These are phyloP conservation scores for Xenopus tropicalis DNA, from an alignment of 2,113 vertebrate genomes.

Conservation along the genomic window DNA sequence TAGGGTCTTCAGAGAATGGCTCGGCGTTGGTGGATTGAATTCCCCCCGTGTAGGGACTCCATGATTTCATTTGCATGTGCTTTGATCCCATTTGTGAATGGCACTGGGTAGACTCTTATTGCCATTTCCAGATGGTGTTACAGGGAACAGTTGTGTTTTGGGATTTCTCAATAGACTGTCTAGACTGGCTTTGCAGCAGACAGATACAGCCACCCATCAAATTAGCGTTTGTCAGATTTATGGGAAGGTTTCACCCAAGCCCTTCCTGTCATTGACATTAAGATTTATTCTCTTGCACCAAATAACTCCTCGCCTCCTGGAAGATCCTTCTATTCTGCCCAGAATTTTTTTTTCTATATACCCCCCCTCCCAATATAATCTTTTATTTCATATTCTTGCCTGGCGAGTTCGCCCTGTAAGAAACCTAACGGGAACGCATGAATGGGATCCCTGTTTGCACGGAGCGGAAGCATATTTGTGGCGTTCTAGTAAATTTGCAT, in stretches of 20 bases:
- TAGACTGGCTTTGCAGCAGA: slow-evolving; percentile 98
- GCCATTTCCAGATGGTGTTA: slow-evolving; percentile 98
- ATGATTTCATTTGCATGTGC: slow-evolving; percentile 77
- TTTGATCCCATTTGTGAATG: slow-evolving; percentile 90
- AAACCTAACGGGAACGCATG: too few species aligned
- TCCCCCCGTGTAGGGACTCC: slow-evolving; percentile 78
- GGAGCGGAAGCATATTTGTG: not conserved
- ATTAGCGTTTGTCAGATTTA: slow-evolving; percentile 99
- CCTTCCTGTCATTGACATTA: slow-evolving; percentile 95
- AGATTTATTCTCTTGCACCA: slow-evolving; percentile 85
- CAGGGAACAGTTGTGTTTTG: slow-evolving; percentile 91
- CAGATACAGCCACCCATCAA: slow-evolving; percentile 99
- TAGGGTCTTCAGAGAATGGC: slow-evolving; percentile 76
- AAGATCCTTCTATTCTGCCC: not conserved
- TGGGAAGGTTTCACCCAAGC: slow-evolving; percentile 97
- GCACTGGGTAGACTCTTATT: slow-evolving; percentile 85
- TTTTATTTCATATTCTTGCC: slow-evolving; percentile 1
- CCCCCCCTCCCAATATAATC: too few species aligned
- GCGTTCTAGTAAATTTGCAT: slow-evolving; percentile 61
- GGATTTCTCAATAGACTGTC: slow-evolving; percentile 98
- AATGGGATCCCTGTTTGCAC: not conserved
- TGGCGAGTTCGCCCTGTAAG: not conserved
- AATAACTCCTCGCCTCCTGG: not conserved
- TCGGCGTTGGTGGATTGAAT: slow-evolving; percentile 77
- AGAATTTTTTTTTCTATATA: not conserved